Conservation (phyloP, 37 sponge, comb jelly and placozoan species). For the Cladorhizidae sp. region DNA sequence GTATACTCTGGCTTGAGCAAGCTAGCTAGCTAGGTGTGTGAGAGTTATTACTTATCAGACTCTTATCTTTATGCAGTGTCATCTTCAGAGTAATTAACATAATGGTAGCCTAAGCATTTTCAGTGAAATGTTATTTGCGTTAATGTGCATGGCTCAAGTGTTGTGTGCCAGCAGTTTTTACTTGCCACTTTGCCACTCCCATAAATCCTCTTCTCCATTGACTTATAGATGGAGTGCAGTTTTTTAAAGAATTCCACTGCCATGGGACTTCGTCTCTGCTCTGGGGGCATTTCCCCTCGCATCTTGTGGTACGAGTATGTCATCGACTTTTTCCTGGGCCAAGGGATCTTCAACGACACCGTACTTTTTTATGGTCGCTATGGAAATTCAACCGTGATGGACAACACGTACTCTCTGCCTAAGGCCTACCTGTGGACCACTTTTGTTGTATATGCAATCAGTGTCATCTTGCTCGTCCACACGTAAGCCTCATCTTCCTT, state of each 20-base stretch:
- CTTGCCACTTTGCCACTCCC: no score
- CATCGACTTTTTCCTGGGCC: conserved; percentile 65
- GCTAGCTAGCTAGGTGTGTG: no score
- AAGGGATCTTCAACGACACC: conserved; percentile 71
- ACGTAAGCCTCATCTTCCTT: conserved; percentile 45
- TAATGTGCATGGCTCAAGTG: no score
- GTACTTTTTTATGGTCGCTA: conserved; percentile 75
- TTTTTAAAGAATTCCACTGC: neutral
- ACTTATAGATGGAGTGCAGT: no score
- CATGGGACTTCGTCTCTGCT: conserved; percentile 4
- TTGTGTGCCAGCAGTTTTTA: no score
- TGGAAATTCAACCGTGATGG: conserved; percentile 27
- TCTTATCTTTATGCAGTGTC: no score
- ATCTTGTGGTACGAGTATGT: conserved; percentile 59
- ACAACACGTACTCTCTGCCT: conserved; percentile 46
- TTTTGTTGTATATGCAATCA: conserved; percentile 48
- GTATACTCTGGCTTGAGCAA: no score
- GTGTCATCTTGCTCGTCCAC: conserved; percentile 54
- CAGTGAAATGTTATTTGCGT: no score
- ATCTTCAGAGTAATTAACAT: no score
- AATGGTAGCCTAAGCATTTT: no score
- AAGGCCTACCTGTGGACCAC: conserved; percentile 57
- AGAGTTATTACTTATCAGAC: no score
- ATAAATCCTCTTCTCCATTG: no score
- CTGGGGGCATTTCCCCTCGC: conserved; percentile 23